Evolutionary conservation across 2,113 vertebrate genomes (phyloP).

Genomic region (Brienomyrus brachyistius): DNA sequence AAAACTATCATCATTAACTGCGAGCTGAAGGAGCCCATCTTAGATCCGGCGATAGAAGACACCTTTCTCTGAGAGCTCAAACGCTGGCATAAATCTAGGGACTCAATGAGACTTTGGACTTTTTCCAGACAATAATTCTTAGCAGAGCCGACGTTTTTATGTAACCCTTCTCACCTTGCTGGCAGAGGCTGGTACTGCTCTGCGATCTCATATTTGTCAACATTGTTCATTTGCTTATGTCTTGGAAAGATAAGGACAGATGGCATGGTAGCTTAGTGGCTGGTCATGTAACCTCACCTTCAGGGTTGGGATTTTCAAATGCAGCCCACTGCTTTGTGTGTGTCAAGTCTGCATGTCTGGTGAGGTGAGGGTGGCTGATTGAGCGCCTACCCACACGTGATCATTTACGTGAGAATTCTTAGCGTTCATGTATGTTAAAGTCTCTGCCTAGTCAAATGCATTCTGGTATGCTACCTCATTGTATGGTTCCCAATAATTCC

Average conservation of each 20-base stretch:
- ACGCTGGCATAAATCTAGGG: neutral
- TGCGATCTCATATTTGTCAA: neutral
- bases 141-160: neutral
- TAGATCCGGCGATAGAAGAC: neutral
- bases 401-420: neutral
- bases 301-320: neutral
- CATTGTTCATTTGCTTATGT: neutral
- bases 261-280: neutral
- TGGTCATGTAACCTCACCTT: neutral
- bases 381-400: neutral
- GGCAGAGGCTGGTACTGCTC: neutral
- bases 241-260: neutral
- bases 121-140: neutral
- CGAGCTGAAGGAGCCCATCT: slow-evolving; percentile 11
- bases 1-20: neutral
- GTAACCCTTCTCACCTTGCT: neutral
- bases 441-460: neutral
- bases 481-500: no score
- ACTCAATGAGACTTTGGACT: slow-evolving; percentile 5
- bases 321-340: neutral
- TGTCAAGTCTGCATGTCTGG: neutral
- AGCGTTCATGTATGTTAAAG: no score
- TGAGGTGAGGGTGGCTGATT: neutral
- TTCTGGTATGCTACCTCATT: no score
- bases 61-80: neutral